Percentiles rank a stretch among this genome's conserved stretches.
Evolutionary conservation across 1,140 invertebrate species (phyloP).

Genomic region (Camponotus vicinus): DNA sequence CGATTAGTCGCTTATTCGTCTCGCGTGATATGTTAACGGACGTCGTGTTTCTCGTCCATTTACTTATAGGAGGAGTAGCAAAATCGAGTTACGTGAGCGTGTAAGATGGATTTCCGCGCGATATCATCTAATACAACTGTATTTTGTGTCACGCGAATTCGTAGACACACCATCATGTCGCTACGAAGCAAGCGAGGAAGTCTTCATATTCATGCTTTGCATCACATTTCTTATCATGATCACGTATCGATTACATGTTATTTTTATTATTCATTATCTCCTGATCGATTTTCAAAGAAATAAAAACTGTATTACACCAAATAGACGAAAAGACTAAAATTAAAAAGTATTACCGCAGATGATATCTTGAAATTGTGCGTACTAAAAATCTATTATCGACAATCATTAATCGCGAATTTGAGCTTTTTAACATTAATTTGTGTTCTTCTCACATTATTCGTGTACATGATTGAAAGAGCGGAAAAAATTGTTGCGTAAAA

Average conservation of each 20-base stretch:
- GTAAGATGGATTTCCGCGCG: constrained; percentile 42
- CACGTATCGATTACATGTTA: background rate
- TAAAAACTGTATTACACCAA: no score
- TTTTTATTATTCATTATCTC: background rate
- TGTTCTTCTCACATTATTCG: background rate
- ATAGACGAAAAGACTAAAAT: no score
- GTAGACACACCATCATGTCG: background rate
- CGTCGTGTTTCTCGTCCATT: constrained; percentile 34
- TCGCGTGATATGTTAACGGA: constrained; percentile 5
- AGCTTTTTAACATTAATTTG: no score
- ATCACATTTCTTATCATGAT: background rate
- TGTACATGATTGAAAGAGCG: constrained; percentile 21
- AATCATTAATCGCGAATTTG: background rate
- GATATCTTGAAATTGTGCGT: background rate
- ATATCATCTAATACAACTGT: constrained; percentile 23
- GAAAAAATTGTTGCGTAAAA: constrained; percentile 3
- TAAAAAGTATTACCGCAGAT: background rate
- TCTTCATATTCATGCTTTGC: background rate
- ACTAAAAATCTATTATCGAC: background rate
- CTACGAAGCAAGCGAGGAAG: background rate
- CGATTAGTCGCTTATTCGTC: constrained; percentile 33
- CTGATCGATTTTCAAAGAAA: no score
- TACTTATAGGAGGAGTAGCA: background rate
- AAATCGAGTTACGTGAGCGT: constrained; percentile 39
- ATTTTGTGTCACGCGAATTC: constrained; percentile 35